phyloP scores from a whole-genome alignment of 2,113 vertebrate species.

The Phrynocephalus versicolor region DNA sequence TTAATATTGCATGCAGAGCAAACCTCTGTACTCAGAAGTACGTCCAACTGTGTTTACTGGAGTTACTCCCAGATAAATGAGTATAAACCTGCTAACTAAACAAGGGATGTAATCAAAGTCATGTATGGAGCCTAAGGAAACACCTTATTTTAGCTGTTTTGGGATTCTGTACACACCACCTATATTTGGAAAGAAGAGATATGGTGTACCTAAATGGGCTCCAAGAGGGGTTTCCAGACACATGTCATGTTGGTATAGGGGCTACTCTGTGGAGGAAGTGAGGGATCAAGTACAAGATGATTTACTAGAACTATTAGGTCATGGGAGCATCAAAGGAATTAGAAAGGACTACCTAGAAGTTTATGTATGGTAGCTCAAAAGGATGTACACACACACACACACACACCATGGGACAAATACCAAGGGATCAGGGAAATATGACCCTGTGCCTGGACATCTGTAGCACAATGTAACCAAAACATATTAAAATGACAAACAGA shows the following conservation, averaged over 20 bases:
- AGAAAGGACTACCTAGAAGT: too few species aligned
- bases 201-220: background rate
- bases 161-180: background rate
- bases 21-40: background rate
- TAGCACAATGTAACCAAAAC: background rate
- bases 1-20: background rate
- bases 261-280: background rate
- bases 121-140: too few species aligned
- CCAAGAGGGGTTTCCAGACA: background rate
- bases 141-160: too few species aligned
- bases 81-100: too few species aligned
- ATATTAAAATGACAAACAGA: rapidly evolving
- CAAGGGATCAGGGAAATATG: too few species aligned
- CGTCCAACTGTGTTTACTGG: background rate
- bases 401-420: too few species aligned
- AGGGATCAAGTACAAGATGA: background rate
- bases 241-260: too few species aligned
- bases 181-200: background rate
- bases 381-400: too few species aligned
- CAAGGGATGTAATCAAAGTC: too few species aligned
- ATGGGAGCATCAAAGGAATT: background rate
- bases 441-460: constrained; percentile 18
- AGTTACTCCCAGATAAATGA: too few species aligned
- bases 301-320: background rate
- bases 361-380: too few species aligned